A percentile compares a stretch with the other conserved stretches of the same genome.
phyloP scores from a whole-genome alignment of 2,888 invertebrate genomes.

The Pristionchus japonicus region DNA sequence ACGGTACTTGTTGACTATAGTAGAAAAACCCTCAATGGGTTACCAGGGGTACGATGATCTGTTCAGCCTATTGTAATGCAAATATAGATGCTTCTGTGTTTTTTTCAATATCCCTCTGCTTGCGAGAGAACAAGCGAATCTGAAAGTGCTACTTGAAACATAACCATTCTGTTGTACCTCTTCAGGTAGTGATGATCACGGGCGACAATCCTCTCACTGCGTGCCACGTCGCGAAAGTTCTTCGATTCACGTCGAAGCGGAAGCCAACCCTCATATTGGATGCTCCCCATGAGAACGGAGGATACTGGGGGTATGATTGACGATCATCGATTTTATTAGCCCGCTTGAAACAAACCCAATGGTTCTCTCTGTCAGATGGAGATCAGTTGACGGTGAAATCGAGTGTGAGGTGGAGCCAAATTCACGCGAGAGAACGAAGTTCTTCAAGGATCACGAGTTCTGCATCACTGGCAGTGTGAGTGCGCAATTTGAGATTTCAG shows the following conservation, averaged over 20 bases:
- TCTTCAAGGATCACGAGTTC: slow-evolving; percentile 86
- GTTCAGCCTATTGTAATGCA: too few relatives aligned
- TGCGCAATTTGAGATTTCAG: neutral
- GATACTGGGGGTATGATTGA: slow-evolving; percentile 36
- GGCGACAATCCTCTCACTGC: slow-evolving; percentile 99
- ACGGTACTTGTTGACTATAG: slow-evolving; percentile 50
- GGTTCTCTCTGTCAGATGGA: slow-evolving; percentile 44
- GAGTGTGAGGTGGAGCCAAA: slow-evolving; percentile 44
- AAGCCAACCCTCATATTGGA: slow-evolving; percentile 77
- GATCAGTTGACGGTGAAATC: slow-evolving; percentile 42
- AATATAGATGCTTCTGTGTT: too few relatives aligned
- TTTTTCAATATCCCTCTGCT: too few relatives aligned
- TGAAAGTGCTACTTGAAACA: too few relatives aligned
- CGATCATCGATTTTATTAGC: neutral
- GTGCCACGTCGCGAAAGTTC: slow-evolving; percentile 95
- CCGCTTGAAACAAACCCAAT: neutral
- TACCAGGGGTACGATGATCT: too few relatives aligned
- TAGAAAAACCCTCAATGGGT: too few relatives aligned
- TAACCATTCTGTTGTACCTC: neutral
- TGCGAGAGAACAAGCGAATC: too few relatives aligned
- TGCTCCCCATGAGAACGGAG: slow-evolving; percentile 48
- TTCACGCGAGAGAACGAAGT: slow-evolving; percentile 75
- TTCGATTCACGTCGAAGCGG: slow-evolving; percentile 82
- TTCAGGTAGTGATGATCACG: slow-evolving; percentile 93
- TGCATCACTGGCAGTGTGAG: slow-evolving; percentile 90